Evolutionary conservation across 2,113 vertebrate genomes (phyloP).

Genomic region (Columbina picui): DNA sequence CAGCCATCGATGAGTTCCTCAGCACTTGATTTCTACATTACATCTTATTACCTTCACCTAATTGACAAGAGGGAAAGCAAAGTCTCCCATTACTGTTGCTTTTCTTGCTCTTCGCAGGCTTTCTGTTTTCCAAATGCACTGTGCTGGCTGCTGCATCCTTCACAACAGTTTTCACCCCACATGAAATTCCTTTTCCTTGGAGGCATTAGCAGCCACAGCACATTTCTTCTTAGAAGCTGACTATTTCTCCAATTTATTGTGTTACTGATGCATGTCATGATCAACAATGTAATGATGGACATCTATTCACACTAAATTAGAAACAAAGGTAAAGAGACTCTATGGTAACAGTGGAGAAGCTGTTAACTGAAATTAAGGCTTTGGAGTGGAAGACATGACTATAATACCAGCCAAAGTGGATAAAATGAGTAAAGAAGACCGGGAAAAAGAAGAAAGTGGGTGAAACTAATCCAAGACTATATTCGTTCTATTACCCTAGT

Average conservation of each 20-base stretch:
- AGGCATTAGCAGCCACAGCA: slow-evolving; percentile 7
- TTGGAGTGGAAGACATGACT: not conserved
- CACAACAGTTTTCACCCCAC: not conserved
- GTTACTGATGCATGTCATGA: not conserved
- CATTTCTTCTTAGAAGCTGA: slow-evolving; percentile 11
- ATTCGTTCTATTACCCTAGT: not conserved
- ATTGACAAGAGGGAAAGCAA: not conserved
- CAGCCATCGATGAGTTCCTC: fast-evolving
- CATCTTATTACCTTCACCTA: not conserved
- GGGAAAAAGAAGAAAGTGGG: not conserved
- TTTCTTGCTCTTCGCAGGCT: not conserved
- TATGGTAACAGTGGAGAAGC: not conserved
- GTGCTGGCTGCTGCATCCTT: not conserved
- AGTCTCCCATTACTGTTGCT: not conserved
- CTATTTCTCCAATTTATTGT: not conserved
- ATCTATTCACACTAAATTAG: slow-evolving; percentile 3
- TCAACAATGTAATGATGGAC: not conserved
- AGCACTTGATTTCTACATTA: not conserved
- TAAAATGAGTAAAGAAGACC: not conserved
- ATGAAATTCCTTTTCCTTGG: not conserved
- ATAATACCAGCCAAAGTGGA: not conserved
- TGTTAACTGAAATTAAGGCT: slow-evolving; percentile 29
- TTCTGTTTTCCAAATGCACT: not conserved
- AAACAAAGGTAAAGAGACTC: not conserved
- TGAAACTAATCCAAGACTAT: not conserved